phyloP scores from a whole-genome alignment of 2,797 vertebrate species.

The Alfaro cultratus region DNA sequence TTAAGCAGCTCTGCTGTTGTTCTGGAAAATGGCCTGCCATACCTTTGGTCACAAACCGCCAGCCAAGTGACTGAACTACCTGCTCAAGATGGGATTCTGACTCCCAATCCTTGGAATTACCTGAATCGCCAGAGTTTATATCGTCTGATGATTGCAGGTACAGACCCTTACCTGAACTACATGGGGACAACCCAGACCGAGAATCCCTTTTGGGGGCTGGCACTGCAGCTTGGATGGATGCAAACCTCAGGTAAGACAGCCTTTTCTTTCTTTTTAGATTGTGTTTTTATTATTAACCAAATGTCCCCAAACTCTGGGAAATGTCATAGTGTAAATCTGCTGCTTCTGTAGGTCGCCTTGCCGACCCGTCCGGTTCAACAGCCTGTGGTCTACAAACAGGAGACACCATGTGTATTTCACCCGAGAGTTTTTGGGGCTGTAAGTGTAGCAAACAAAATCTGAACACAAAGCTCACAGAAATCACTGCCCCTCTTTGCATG shows the following conservation, averaged over 20 bases:
- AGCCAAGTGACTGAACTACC: slow-evolving; percentile 68
- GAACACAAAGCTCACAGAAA: not conserved
- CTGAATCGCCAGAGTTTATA: slow-evolving; percentile 82
- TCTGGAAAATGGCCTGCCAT: slow-evolving; percentile 68
- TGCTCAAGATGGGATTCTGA: slow-evolving; percentile 48
- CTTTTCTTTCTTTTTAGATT: not conserved
- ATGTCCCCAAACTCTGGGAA: not conserved
- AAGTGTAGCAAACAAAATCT: slow-evolving; percentile 66
- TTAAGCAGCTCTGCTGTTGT: slow-evolving; percentile 47
- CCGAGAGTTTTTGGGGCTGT: slow-evolving; percentile 91
- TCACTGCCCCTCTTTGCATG: not conserved
- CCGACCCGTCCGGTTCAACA: slow-evolving; percentile 75
- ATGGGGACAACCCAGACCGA: slow-evolving; percentile 74
- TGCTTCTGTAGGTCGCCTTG: slow-evolving; percentile 83
- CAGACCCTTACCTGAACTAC: slow-evolving; percentile 78
- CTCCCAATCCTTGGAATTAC: slow-evolving; percentile 83
- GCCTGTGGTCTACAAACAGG: slow-evolving; percentile 76
- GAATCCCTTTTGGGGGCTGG: slow-evolving; percentile 87
- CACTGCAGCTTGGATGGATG: slow-evolving; percentile 89
- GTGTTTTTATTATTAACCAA: not conserved
- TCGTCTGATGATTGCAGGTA: slow-evolving; percentile 78
- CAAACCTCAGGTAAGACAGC: slow-evolving; percentile 80
- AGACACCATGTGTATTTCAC: slow-evolving; percentile 80
- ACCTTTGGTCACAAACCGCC: slow-evolving; percentile 79
- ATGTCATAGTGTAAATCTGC: not conserved